Base-by-base conservation (phyloP, 2,888 invertebrate species). In the Petrolisthes cinctipes region DNA sequence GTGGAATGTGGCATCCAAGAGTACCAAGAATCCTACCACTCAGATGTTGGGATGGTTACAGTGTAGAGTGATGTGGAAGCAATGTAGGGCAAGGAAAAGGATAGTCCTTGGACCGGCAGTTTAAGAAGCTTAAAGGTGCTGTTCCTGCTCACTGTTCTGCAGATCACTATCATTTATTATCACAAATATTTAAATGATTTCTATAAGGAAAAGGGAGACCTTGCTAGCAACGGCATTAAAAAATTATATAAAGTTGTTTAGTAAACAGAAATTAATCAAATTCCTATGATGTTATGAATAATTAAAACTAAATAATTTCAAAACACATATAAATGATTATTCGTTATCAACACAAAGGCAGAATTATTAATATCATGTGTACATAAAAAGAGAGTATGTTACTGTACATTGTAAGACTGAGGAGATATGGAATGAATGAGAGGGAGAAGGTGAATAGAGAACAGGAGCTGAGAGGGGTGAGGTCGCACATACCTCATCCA, bases 1-100 rank as follows among this genome's bases (percentile, higher is more conserved):
- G 83, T 87, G 86, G 83, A 87, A 87, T 87, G 86, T 78, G 71
- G 86, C 83, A 87, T 61, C 86, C 86, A 87, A 83, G 86, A 83
- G 83, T 80, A 75, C 66, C 53, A 80, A 68, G 73, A 56, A 79
- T 56, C 86, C 83, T 87, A 57, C 71, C 83, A 83, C 75, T 83
- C 23, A 86, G 71, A 83, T 71, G 57, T 68, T 57, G 66, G 17
- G 66, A 61, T 61, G 66, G 66, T 61, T 9, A 37, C 37, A 37
- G 51, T 85, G 54, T 82, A 75, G 80, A 57, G 85, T 57, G 82
- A 86, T 82, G 81, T 82, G 86, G 80, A 86, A 56, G 86, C 75
- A 86, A 81, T 81, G 61, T 71, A 57, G 56, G 54, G 78, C 61
- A 75, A 56, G 54, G 51, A 68, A 82, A 75, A 83, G 56, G 81